Evolutionary conservation across 2,888 invertebrate species (phyloP), one percentile per base, ranked within the genome.

Genomic region (Drosophila austrosaltans): DNA sequence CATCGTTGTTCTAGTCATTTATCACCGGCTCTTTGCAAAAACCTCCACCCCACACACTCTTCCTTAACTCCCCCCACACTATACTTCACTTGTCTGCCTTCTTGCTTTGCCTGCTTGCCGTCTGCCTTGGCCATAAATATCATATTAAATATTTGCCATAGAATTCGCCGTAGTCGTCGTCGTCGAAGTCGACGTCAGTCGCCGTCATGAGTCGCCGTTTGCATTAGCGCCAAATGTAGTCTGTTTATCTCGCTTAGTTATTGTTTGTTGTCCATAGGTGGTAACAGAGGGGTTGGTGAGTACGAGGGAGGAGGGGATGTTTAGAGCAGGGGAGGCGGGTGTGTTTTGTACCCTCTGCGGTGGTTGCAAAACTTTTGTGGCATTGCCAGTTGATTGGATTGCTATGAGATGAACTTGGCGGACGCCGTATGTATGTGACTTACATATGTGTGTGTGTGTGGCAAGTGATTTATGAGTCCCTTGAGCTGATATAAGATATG

Each of bases 371-470:
- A 77, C 75, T 79, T 74, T 79, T 78, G 75, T 79, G 77, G 84
- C 78, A 80, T 78, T 85, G 87, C 72, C 81, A 83, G 78, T 87
- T 83, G 83, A 83, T 83, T 83, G 87, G 87, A 83, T 83, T 83
- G 83, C 83, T 72, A 82, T 77, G 83, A 85, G 81, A 78, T 82
- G 86, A 85, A 80, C 80, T 78, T 74, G 76, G 57, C 63, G 59
- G 36, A 57, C 48, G 48, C 54, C 53, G 42, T 58, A 57, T 59
- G 6, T 32, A 6, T 32, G 32, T 32, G 6, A 32, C 5, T 3
- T 32, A 32, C 32, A 32, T 32, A 32, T 32, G 63, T 64, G 42
- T 63, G 57, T 56, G 39, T 58, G 56, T 58, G 70, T 69, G 80
- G 63, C 71, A 76, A 72, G 87, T 83, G 83, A 83, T 83, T 83